These are phyloP conservation scores for Galerucella pusilla DNA, from an alignment of 2,888 invertebrate genomes.

Conservation along the genomic window DNA sequence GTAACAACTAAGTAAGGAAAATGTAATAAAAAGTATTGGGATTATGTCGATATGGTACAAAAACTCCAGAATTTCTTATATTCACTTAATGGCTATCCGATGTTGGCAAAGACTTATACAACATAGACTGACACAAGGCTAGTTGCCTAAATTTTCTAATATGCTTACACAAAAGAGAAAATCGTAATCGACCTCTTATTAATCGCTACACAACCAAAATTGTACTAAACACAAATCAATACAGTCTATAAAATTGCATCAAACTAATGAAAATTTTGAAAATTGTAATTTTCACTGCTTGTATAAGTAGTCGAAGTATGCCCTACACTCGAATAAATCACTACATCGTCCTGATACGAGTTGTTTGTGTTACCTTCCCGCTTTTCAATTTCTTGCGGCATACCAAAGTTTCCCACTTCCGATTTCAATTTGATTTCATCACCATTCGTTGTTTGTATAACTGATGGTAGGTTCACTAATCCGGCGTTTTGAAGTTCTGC, in stretches of 20 bases:
- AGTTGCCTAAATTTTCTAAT: not conserved
- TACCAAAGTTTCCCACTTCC: constrained; percentile 48
- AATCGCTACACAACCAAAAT: constrained; percentile 2
- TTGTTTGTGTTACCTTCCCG: constrained; percentile 38
- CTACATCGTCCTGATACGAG: constrained; percentile 42
- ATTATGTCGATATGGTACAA: not conserved
- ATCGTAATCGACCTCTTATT: not conserved
- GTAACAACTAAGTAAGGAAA: not conserved
- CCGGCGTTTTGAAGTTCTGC: constrained; percentile 55
- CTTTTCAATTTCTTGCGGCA: constrained; percentile 47
- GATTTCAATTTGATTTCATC: constrained; percentile 54
- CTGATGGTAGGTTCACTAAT: constrained; percentile 47
- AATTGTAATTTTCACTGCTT: constrained; percentile 44
- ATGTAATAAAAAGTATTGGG: not conserved
- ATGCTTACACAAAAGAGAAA: not conserved
- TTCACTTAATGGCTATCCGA: not conserved
- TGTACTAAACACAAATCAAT: constrained; percentile 10
- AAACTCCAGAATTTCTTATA: not conserved
- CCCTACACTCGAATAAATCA: constrained; percentile 45
- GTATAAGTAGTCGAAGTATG: constrained; percentile 47
- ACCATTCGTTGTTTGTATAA: constrained; percentile 52
- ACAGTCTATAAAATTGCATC: not conserved
- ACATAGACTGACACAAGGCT: not conserved
- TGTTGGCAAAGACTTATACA: not conserved
- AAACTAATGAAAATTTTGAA: constrained; percentile 44